Evolutionary conservation across 1,140 invertebrate species (phyloP).

Genomic region (Tribolium madens): DNA sequence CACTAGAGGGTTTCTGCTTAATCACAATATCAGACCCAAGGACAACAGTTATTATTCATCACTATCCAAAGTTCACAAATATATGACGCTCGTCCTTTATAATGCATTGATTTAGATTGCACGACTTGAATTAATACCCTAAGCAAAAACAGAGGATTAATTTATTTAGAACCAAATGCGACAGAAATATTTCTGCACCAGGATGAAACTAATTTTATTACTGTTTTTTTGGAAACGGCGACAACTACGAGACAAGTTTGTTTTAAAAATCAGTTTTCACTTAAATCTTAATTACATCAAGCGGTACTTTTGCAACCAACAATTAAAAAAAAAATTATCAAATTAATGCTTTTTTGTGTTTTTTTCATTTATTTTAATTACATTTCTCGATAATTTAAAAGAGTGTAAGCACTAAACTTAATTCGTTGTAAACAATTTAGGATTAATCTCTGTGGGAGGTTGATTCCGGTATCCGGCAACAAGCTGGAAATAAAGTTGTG

Average conservation of each 20-base stretch:
- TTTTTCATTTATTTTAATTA: background rate
- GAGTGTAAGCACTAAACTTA: background rate
- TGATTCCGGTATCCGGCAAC: background rate
- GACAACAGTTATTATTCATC: constrained; percentile 14
- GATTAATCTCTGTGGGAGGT: background rate
- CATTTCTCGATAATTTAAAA: background rate
- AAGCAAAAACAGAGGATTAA: background rate
- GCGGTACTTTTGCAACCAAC: too few relatives aligned
- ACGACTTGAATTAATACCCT: constrained; percentile 1
- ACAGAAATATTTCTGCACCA: background rate
- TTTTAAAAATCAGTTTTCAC: too few relatives aligned
- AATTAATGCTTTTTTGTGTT: background rate
- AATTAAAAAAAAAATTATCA: too few relatives aligned
- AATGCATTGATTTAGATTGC: constrained; percentile 22
- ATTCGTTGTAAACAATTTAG: background rate
- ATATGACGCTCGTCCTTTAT: constrained; percentile 7
- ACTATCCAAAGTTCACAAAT: constrained; percentile 1
- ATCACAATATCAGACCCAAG: constrained; percentile 1
- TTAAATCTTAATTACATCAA: too few relatives aligned
- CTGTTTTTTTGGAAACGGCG: too few relatives aligned
- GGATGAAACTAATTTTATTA: background rate
- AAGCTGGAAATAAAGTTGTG: background rate
- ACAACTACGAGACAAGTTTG: too few relatives aligned
- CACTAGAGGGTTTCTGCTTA: constrained; percentile 10
- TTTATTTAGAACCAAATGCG: background rate